phyloP scores from a whole-genome alignment of 2,113 vertebrate genomes.

The Romanogobio albipinnatus region DNA sequence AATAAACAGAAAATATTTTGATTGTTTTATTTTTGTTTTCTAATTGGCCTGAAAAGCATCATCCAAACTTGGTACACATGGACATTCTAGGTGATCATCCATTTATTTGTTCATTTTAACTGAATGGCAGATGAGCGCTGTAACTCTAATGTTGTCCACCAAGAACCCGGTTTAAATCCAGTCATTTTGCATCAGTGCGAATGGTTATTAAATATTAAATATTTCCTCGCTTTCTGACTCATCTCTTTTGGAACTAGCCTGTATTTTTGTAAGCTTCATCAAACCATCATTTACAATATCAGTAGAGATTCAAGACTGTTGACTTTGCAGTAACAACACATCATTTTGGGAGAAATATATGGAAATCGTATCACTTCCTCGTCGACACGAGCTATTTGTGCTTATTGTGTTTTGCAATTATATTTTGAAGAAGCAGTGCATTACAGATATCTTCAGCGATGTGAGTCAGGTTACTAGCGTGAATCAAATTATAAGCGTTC shows the following conservation, averaged over 20 bases:
- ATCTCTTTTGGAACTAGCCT: neutral
- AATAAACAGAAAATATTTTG: no score
- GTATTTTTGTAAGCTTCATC: neutral
- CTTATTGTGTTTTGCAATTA: conserved; percentile 11
- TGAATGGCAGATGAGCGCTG: neutral
- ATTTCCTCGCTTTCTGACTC: neutral
- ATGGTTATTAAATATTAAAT: neutral
- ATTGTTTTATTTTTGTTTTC: no score
- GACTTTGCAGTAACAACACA: neutral
- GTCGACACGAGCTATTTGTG: neutral
- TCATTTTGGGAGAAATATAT: neutral
- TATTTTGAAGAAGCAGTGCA: conserved; percentile 4
- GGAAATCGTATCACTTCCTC: neutral
- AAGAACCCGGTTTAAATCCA: neutral
- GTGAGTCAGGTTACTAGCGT: neutral
- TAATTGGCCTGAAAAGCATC: no score
- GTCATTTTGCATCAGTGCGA: neutral
- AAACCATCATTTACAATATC: neutral
- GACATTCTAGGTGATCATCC: neutral
- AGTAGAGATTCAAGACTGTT: neutral
- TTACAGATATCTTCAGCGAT: neutral
- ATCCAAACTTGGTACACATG: no score
- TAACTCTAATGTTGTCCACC: neutral
- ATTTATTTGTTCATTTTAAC: neutral
- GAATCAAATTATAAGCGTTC: neutral